These are phyloP conservation scores for Hypomecis atomaria DNA, from an alignment of 2,888 invertebrate genomes.

Conservation along the genomic window DNA sequence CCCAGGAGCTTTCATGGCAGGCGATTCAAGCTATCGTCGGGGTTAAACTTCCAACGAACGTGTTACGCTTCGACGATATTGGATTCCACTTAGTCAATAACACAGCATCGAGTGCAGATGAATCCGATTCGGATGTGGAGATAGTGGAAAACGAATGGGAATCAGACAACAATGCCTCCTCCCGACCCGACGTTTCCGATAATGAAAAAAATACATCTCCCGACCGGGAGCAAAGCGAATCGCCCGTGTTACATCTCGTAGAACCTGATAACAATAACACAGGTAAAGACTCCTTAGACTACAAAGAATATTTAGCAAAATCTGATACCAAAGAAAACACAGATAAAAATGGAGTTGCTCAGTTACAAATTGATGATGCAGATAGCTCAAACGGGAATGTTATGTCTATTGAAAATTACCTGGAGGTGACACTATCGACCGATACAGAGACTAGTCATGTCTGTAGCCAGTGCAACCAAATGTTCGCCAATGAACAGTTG, in stretches of 20 bases:
- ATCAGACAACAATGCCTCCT: constrained; percentile 78
- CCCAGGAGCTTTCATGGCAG: constrained; percentile 86
- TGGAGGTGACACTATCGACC: constrained; percentile 81
- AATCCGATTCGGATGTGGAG: constrained; percentile 82
- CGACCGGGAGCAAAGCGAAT: constrained; percentile 76
- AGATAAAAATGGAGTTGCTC: constrained; percentile 66
- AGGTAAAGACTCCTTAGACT: constrained; percentile 70
- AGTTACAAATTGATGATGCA: constrained; percentile 70
- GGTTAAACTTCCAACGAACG: constrained; percentile 82
- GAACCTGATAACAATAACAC: constrained; percentile 80
- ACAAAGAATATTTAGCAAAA: constrained; percentile 74
- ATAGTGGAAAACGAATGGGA: constrained; percentile 83
- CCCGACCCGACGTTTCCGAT: constrained; percentile 78
- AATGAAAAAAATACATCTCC: constrained; percentile 76
- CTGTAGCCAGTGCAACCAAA: constrained; percentile 80
- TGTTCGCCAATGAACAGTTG: constrained; percentile 77
- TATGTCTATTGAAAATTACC: constrained; percentile 82
- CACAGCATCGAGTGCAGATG: constrained; percentile 76
- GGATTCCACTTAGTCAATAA: constrained; percentile 80
- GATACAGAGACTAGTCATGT: constrained; percentile 82
- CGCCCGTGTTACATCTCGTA: constrained; percentile 77
- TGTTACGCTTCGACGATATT: constrained; percentile 82
- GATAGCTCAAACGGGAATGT: constrained; percentile 81
- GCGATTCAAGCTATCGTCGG: constrained; percentile 84
- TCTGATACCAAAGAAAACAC: constrained; percentile 74